Evolutionary conservation across 30 jellyfish, hydroid and myxozoan genomes (phyloP).

Genomic region (Hydractinia symbiolongicarpus): DNA sequence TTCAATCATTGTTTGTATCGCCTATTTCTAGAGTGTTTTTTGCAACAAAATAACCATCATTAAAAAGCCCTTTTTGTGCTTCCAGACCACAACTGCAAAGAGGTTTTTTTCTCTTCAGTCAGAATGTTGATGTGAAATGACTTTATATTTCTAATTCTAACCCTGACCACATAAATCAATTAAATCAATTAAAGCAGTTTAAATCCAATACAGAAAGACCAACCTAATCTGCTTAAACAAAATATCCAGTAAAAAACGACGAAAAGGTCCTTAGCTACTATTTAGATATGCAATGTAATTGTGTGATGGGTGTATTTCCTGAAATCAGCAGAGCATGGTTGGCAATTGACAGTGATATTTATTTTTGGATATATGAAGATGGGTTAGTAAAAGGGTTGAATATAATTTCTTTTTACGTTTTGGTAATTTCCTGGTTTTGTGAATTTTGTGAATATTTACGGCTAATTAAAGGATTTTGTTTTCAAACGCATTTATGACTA

Average conservation of each 20-base stretch:
- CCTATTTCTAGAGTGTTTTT: too few species aligned
- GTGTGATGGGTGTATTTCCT: slow-evolving; percentile 96
- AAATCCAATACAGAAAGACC: too few species aligned
- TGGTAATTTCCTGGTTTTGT: neutral
- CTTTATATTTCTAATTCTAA: too few species aligned
- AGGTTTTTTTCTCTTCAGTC: neutral
- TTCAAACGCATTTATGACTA: too few species aligned
- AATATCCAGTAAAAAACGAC: too few species aligned
- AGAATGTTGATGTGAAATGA: too few species aligned
- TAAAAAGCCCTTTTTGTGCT: neutral
- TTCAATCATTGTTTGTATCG: too few species aligned
- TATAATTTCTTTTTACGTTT: neutral
- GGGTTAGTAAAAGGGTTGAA: slow-evolving; percentile 53
- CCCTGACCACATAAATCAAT: too few species aligned
- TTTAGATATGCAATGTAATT: slow-evolving; percentile 85
- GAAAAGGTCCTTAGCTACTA: slow-evolving; percentile 25
- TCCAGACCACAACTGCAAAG: neutral
- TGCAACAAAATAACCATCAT: too few species aligned
- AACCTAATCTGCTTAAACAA: too few species aligned
- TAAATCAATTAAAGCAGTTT: neutral
- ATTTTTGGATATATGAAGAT: slow-evolving; percentile 96
- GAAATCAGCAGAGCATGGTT: slow-evolving; percentile 98
- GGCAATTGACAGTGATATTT: slow-evolving; percentile 93
- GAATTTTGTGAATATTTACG: neutral
- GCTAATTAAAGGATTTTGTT: neutral